Evolutionary conservation across 2,888 invertebrate genomes (phyloP).

Genomic region (Gandaritis pyraliata): DNA sequence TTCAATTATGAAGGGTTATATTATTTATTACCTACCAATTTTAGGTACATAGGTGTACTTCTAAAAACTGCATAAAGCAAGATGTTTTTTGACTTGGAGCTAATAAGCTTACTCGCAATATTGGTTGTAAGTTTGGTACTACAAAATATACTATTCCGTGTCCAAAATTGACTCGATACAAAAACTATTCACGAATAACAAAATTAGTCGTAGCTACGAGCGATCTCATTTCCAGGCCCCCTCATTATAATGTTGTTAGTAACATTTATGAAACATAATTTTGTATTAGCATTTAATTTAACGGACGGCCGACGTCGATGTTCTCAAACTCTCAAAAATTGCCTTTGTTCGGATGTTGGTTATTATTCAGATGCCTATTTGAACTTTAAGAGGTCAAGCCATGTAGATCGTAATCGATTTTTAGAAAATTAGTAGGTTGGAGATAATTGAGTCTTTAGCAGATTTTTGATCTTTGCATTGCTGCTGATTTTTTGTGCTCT

Average conservation of each 20-base stretch:
- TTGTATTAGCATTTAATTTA: conserved; percentile 83
- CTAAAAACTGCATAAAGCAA: too few relatives aligned
- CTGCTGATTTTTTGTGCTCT: conserved; percentile 13
- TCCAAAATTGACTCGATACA: conserved; percentile 55
- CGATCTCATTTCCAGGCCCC: conserved; percentile 71
- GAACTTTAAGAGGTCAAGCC: conserved; percentile 40
- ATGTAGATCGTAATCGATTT: conserved; percentile 42
- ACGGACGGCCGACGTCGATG: conserved; percentile 70
- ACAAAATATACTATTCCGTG: conserved; percentile 45
- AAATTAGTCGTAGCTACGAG: conserved; percentile 75
- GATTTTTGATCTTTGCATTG: conserved; percentile 14
- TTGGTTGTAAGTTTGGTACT: background rate
- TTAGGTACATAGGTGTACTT: too few relatives aligned
- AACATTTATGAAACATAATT: conserved; percentile 74
- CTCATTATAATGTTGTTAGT: conserved; percentile 80
- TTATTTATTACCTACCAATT: too few relatives aligned
- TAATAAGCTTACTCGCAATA: too few relatives aligned
- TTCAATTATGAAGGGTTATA: too few relatives aligned
- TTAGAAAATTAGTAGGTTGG: conserved; percentile 39
- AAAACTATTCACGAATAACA: conserved; percentile 59
- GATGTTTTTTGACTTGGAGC: too few relatives aligned
- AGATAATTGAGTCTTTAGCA: conserved; percentile 35
- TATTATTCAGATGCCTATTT: conserved; percentile 38
- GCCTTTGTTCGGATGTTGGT: conserved; percentile 30
- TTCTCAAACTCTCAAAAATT: conserved; percentile 56